Evolutionary conservation across 2,113 vertebrate genomes (phyloP), one percentile per base, ranked within the genome.

Genomic region (Puntigrus tetrazona): DNA sequence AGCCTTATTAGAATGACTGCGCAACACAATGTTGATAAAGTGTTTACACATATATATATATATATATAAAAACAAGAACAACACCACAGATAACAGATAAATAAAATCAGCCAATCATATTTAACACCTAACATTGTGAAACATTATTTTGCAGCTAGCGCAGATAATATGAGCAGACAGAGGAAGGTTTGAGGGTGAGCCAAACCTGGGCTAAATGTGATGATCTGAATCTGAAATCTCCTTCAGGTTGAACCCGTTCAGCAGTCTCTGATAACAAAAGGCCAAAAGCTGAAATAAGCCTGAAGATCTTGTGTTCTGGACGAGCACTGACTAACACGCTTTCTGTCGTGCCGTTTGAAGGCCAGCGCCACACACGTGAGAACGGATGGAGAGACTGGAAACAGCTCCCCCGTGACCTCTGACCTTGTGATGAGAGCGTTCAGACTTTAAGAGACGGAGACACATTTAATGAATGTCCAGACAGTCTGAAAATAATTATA

Each of bases 381-480:
- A 52, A 67, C 45, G 47, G 70, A 38, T 10, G 52, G 29, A 67
- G 14, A 29, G 29, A 20, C 18, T 57, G 55, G 52, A 43, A 82
- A 11, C n/a, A n/a, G n/a, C n/a, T n/a, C n/a, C 79, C 73, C n/a
- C 34, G 20, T 75, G 45, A 87, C 79, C 86, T 87, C 36, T 78
- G 57, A 72, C 55, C 78, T 16, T 20, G 3, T 93, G 92, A 94
- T 93, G 92, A 92, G 92, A 93, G 91, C 91, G 90, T 92, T 92
- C 91, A 86, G 93, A 91, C 90, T 89, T 91, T 87, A 89, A 89
- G n/a, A n/a, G n/a, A n/a, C n/a, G n/a, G n/a, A n/a, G n/a, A n/a
- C n/a, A n/a, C n/a, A n/a, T n/a, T n/a, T n/a, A n/a, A n/a, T n/a
- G n/a, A n/a, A n/a, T n/a, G n/a, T n/a, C n/a, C n/a, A n/a, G n/a